Evolutionary conservation across 2,113 vertebrate genomes (phyloP).

Genomic region (Xenopus laevis): DNA sequence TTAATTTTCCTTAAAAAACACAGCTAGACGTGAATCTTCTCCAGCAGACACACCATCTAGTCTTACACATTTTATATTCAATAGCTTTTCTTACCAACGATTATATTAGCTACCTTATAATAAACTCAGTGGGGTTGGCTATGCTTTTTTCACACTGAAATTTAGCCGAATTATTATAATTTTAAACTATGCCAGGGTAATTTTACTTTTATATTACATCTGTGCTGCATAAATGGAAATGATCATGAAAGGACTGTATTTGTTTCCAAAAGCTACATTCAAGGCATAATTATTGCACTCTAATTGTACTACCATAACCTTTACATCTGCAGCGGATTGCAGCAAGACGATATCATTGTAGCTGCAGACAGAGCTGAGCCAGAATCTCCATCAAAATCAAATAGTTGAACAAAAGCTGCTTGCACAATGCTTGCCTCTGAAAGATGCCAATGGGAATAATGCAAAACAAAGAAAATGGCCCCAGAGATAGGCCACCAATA

Average conservation of each 20-base stretch:
- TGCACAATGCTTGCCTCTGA: neutral
- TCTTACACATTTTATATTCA: neutral
- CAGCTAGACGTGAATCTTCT: too few species aligned
- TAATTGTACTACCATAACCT: constrained; percentile 34
- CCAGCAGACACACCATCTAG: constrained; percentile 12
- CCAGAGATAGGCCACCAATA: too few species aligned
- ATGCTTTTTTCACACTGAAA: constrained; percentile 17
- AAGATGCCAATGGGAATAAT: too few species aligned
- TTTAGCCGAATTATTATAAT: constrained; percentile 32
- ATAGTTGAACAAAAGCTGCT: neutral
- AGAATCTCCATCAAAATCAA: constrained; percentile 15
- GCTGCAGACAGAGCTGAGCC: constrained; percentile 5
- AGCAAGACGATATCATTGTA: neutral
- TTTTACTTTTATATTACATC: constrained; percentile 34
- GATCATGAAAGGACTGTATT: constrained; percentile 33
- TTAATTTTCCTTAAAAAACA: too few species aligned
- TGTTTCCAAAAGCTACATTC: constrained; percentile 37
- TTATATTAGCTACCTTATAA: constrained; percentile 1
- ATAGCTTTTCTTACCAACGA: constrained; percentile 5
- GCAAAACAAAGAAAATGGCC: too few species aligned
- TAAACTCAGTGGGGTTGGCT: constrained; percentile 17
- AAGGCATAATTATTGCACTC: constrained; percentile 25
- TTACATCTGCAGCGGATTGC: constrained; percentile 31
- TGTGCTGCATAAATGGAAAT: constrained; percentile 28
- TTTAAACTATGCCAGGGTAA: constrained; percentile 22